Conservation (phyloP, 2,113 vertebrate genomes). For the Chlamydotis undulata region DNA sequence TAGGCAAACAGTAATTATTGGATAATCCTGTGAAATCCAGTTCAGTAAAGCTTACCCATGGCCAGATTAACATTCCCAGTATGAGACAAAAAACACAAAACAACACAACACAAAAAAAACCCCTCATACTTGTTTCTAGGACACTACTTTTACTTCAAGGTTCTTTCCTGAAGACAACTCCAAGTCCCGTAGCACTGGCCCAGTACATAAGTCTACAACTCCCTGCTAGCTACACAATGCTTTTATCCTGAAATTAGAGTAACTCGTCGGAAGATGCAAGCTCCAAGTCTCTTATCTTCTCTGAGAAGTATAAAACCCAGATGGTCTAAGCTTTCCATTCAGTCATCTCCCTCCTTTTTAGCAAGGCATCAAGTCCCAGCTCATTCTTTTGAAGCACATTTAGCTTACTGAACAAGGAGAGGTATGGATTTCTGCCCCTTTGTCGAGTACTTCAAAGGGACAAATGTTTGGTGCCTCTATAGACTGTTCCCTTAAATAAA, state of each 20-base stretch:
- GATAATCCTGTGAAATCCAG: not conserved
- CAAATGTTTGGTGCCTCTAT: not conserved
- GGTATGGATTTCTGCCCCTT: not conserved
- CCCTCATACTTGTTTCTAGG: not conserved
- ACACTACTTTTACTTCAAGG: too few relatives aligned
- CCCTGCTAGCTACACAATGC: not conserved
- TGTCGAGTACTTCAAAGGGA: too few relatives aligned
- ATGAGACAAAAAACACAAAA: not conserved
- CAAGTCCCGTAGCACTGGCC: not conserved
- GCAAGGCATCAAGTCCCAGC: not conserved
- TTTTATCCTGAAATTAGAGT: not conserved
- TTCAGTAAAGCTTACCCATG: not conserved
- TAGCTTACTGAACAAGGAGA: not conserved
- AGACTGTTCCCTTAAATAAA: not conserved
- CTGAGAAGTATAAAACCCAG: not conserved
- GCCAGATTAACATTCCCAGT: not conserved
- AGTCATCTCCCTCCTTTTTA: not conserved
- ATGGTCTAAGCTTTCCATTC: rapidly evolving
- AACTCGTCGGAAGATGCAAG: not conserved
- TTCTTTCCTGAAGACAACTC: not conserved
- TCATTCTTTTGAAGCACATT: not conserved
- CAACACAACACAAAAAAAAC: too few relatives aligned
- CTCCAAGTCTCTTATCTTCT: not conserved
- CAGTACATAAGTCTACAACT: not conserved
- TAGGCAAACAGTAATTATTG: not conserved